These are phyloP conservation scores for Galleria mellonella DNA, from an alignment of 1,140 invertebrate species.

Conservation along the genomic window DNA sequence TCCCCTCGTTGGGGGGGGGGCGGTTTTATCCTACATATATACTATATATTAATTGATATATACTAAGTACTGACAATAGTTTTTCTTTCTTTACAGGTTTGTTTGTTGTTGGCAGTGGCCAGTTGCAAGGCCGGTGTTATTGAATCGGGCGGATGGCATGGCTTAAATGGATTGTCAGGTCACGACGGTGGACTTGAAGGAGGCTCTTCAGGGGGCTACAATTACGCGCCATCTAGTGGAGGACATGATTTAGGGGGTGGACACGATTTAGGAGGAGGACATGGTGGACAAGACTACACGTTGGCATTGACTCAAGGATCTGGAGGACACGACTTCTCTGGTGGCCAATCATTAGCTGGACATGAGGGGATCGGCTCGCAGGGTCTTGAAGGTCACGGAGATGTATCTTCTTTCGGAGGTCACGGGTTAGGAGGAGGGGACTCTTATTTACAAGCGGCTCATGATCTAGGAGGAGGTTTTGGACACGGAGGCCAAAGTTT, in stretches of 20 bases:
- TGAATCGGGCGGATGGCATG: conserved; percentile 15
- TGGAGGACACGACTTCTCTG: conserved; percentile 9
- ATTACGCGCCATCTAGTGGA: conserved; percentile 1
- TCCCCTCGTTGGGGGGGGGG: too few relatives aligned
- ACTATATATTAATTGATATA: too few relatives aligned
- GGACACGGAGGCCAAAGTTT: conserved; percentile 7
- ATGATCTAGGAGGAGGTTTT: conserved; percentile 32
- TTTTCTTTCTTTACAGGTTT: conserved; percentile 41
- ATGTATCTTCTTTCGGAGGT: conserved; percentile 1
- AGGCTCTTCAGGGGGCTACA: conserved; percentile 15
- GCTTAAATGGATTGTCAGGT: conserved; percentile 18
- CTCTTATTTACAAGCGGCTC: conserved; percentile 55
- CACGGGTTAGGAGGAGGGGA: conserved; percentile 19
- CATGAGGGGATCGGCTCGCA: conserved; percentile 3
- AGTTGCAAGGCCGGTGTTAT: conserved; percentile 45
- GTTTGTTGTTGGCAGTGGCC: conserved; percentile 57
- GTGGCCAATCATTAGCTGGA: conserved; percentile 8
- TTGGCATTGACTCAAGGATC: background rate
- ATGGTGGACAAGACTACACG: conserved; percentile 7
- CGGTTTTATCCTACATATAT: too few relatives aligned
- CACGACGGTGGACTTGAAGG: conserved; percentile 25
- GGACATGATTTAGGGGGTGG: conserved; percentile 6
- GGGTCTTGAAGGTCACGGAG: conserved; percentile 2
- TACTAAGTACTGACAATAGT: too few relatives aligned
- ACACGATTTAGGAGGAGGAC: conserved; percentile 14